phyloP scores from a whole-genome alignment of 1,140 invertebrate species.

The Drosophila kikkawai region DNA sequence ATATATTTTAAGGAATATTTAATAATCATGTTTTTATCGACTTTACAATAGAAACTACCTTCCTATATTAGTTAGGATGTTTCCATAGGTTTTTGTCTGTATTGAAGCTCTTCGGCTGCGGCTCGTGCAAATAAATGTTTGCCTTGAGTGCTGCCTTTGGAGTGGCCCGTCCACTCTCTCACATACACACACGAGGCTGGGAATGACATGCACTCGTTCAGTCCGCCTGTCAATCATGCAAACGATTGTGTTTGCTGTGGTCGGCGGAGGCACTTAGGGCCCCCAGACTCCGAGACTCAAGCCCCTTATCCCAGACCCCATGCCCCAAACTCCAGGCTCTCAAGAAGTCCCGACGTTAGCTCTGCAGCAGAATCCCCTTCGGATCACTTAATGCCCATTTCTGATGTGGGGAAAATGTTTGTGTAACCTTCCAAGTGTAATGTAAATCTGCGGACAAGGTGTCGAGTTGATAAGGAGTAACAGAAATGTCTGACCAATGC shows the following conservation, averaged over 20 bases:
- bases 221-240: conserved; percentile 58
- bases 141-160: conserved; percentile 55
- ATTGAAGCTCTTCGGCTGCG: conserved; percentile 9
- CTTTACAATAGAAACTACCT: neutral
- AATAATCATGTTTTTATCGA: neutral
- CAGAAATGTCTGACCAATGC: neutral
- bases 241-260: conserved; percentile 41
- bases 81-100: conserved; percentile 11
- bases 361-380: conserved; percentile 6
- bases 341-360: conserved; percentile 10
- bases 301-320: neutral
- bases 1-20: neutral
- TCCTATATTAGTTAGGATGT: conserved; percentile 13
- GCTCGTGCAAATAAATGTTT: conserved; percentile 51
- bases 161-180: conserved; percentile 40
- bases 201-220: conserved; percentile 64
- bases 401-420: conserved; percentile 23
- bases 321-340: neutral
- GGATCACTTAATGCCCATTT: conserved; percentile 30
- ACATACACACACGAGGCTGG: conserved; percentile 33
- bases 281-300: conserved; percentile 12
- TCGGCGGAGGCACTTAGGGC: conserved; percentile 34
- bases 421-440: conserved; percentile 29
- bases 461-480: conserved; percentile 15
- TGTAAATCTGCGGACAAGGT: conserved; percentile 23